Percentiles rank a stretch among this genome's conserved stretches.
Evolutionary conservation across 2,888 invertebrate species (phyloP).

Genomic region (Dynastes grantii): DNA sequence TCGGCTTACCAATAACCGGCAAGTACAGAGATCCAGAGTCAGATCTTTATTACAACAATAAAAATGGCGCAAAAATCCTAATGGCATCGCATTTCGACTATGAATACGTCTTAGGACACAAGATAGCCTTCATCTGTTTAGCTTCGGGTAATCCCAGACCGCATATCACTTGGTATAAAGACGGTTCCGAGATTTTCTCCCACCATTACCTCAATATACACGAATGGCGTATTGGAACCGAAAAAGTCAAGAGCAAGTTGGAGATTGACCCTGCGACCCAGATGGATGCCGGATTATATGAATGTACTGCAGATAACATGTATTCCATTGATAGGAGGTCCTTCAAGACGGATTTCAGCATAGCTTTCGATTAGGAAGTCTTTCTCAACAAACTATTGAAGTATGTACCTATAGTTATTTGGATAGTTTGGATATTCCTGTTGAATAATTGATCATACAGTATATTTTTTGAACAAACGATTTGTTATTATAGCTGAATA

Average conservation of each 20-base stretch:
- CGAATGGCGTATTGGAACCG: slow-evolving; percentile 89
- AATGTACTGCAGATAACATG: slow-evolving; percentile 95
- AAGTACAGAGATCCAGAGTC: slow-evolving; percentile 93
- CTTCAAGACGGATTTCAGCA: slow-evolving; percentile 94
- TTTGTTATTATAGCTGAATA: too few relatives aligned
- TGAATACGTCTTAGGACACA: slow-evolving; percentile 94
- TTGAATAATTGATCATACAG: slow-evolving; percentile 3
- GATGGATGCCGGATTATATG: slow-evolving; percentile 96
- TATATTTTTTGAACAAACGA: slow-evolving; percentile 3
- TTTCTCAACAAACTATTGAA: not conserved
- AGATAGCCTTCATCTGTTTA: slow-evolving; percentile 93
- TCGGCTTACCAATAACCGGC: slow-evolving; percentile 89
- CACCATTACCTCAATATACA: slow-evolving; percentile 92
- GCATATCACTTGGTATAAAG: slow-evolving; percentile 96
- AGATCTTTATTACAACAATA: slow-evolving; percentile 92
- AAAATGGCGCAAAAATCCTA: slow-evolving; percentile 91
- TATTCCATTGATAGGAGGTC: slow-evolving; percentile 92
- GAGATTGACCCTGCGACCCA: slow-evolving; percentile 96
- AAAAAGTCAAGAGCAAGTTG: slow-evolving; percentile 91
- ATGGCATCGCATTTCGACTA: slow-evolving; percentile 93
- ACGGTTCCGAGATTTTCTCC: slow-evolving; percentile 92
- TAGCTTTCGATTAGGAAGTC: slow-evolving; percentile 83
- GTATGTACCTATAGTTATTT: not conserved
- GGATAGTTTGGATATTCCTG: not conserved
- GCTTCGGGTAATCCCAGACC: slow-evolving; percentile 93